phyloP scores from a whole-genome alignment of 2,888 invertebrate species.

The Drosophila kokeensis region DNA sequence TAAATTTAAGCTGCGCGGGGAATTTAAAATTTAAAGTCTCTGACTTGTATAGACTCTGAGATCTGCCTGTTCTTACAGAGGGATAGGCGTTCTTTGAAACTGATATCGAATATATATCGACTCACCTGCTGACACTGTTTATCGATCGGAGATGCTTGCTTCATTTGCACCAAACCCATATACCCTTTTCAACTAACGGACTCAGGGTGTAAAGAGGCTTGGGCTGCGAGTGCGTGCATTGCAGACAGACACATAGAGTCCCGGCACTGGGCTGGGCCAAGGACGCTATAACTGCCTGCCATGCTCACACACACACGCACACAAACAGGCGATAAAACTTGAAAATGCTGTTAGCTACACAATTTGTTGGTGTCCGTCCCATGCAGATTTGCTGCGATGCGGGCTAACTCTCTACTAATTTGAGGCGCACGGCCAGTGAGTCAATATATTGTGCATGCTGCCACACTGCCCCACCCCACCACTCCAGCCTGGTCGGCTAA shows the following conservation, averaged over 20 bases:
- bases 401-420: constrained; percentile 60
- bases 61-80: rapidly evolving
- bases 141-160: background rate
- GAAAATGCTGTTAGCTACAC: constrained; percentile 81
- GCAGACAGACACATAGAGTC: constrained; percentile 29
- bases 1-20: too few relatives aligned
- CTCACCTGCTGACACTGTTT: rapidly evolving
- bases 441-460: constrained; percentile 54
- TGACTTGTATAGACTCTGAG: background rate
- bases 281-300: constrained; percentile 56
- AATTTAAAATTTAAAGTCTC: background rate
- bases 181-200: background rate
- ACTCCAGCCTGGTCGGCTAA: constrained; percentile 6
- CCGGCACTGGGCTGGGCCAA: constrained; percentile 68
- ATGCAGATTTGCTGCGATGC: constrained; percentile 58
- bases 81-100: background rate
- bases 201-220: background rate
- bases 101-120: background rate
- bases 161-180: background rate
- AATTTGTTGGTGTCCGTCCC: constrained; percentile 73
- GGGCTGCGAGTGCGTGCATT: background rate
- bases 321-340: constrained; percentile 73
- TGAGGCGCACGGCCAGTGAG: constrained; percentile 56
- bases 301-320: constrained; percentile 7
- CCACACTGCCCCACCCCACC: background rate